Evolutionary conservation across 2,113 vertebrate species (phyloP).

Genomic region (Cacatua alba): DNA sequence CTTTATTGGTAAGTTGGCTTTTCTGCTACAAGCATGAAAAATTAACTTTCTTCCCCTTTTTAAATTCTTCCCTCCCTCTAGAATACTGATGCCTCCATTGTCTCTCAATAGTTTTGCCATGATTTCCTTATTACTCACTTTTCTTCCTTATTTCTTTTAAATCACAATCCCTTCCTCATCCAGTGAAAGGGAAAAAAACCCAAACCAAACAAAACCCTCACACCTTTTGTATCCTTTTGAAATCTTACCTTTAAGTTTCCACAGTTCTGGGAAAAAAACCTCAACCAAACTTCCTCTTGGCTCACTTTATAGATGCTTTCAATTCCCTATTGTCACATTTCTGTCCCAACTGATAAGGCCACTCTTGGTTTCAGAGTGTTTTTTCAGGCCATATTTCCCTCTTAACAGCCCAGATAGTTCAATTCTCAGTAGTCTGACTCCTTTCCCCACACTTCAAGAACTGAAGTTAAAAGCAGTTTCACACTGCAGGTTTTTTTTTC

Average conservation of each 20-base stretch:
- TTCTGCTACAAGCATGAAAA: not conserved
- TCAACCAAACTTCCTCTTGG: not conserved
- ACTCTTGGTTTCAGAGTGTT: not conserved
- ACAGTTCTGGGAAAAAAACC: not conserved
- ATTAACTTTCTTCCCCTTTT: not conserved
- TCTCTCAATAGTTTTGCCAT: not conserved
- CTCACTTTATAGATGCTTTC: not conserved
- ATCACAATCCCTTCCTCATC: not conserved
- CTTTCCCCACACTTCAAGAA: not conserved
- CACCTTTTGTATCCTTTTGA: not conserved
- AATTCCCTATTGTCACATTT: not conserved
- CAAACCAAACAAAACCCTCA: not conserved
- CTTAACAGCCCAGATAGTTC: not conserved
- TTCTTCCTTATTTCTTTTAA: not conserved
- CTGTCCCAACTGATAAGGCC: not conserved
- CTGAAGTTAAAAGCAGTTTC: not conserved
- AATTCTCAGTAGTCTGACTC: not conserved
- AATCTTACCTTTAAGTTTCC: not conserved
- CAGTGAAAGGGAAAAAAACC: not conserved
- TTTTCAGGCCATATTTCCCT: not conserved
- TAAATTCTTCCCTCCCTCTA: not conserved
- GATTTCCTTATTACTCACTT: not conserved
- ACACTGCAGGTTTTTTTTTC: not conserved
- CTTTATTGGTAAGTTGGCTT: not conserved
- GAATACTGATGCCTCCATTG: not conserved